A percentile compares a stretch with the other conserved stretches of the same genome.
Conservation (phyloP, 2,888 invertebrate genomes). For the Xestia c-nigrum region DNA sequence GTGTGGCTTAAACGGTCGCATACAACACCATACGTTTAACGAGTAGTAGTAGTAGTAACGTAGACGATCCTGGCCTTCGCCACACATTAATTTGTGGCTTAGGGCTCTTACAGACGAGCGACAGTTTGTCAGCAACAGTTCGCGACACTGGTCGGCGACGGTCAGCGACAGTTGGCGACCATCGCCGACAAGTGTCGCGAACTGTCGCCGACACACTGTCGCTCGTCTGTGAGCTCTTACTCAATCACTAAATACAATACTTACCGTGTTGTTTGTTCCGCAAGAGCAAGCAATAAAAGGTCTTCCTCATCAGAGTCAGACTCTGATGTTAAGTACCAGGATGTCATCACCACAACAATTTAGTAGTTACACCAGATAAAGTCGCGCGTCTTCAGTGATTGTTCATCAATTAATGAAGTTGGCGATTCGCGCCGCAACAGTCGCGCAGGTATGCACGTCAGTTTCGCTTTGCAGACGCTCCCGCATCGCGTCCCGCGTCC, state of each 20-base stretch:
- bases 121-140: no score
- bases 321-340: constrained; percentile 20
- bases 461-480: constrained; percentile 10
- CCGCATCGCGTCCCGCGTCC: neutral
- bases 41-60: no score
- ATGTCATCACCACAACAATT: constrained; percentile 21
- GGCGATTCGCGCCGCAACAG: neutral
- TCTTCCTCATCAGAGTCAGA: constrained; percentile 34
- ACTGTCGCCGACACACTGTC: no score
- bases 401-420: constrained; percentile 13
- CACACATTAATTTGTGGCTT: no score
- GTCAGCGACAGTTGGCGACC: no score
- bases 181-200: no score
- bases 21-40: no score
- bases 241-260: constrained; percentile 33
- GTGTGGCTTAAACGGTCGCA: no score
- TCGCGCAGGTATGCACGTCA: constrained; percentile 8
- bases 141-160: no score
- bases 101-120: no score
- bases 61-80: no score
- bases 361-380: constrained; percentile 28
- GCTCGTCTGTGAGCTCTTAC: neutral
- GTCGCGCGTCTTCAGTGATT: constrained; percentile 13
- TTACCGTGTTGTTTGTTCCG: constrained; percentile 36
- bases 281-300: constrained; percentile 37